Evolutionary conservation across 2,797 vertebrate genomes (phyloP).

Genomic region (Phrynocephalus guinanensis): DNA sequence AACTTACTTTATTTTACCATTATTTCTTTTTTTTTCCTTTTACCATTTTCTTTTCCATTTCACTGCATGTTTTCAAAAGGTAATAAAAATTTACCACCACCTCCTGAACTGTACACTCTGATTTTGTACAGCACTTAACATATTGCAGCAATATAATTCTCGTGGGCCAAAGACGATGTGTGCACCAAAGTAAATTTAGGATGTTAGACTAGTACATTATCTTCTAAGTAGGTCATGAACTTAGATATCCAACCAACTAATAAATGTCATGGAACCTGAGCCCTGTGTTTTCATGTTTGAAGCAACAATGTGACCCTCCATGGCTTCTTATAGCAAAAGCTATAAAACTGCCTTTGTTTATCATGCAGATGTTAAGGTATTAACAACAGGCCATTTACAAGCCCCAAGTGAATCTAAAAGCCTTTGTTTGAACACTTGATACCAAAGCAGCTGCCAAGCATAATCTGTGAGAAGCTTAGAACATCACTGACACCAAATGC

Average conservation of each 20-base stretch:
- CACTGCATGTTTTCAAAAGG: not conserved
- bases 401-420: slow-evolving; percentile 50
- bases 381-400: slow-evolving; percentile 50
- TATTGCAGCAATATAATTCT: not conserved
- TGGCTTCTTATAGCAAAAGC: slow-evolving; percentile 5
- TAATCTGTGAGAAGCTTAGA: slow-evolving; percentile 41
- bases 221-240: not conserved
- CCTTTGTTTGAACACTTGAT: slow-evolving; percentile 57
- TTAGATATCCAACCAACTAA: slow-evolving; percentile 31
- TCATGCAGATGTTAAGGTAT: slow-evolving; percentile 37
- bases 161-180: slow-evolving; percentile 11
- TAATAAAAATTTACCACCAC: not conserved
- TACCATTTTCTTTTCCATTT: not conserved
- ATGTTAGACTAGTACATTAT: slow-evolving; percentile 50
- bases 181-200: slow-evolving; percentile 22
- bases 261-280: slow-evolving; percentile 4
- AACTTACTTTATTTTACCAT: no score
- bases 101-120: not conserved
- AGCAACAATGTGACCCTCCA: not conserved
- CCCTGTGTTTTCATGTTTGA: slow-evolving; percentile 21
- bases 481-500: not conserved
- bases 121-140: not conserved
- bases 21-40: not conserved
- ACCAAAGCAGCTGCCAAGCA: slow-evolving; percentile 59
- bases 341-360: slow-evolving; percentile 36